These are phyloP conservation scores for Penaeus indicus DNA, from an alignment of 1,140 invertebrate genomes.

Conservation along the genomic window DNA sequence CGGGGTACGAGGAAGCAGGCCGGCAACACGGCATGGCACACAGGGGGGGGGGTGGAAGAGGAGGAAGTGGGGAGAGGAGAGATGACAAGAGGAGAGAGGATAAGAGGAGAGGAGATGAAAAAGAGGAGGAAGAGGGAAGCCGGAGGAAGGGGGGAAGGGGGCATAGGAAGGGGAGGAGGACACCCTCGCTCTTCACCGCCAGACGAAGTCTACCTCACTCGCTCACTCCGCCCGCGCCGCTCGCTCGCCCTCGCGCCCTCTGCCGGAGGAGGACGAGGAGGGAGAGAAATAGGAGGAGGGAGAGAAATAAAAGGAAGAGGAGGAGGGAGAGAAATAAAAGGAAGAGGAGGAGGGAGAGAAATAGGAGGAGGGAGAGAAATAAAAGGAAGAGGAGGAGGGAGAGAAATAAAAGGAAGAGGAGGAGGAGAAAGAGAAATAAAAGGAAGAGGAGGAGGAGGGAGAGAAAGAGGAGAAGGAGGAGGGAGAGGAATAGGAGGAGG, in stretches of 20 bases:
- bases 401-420: no score
- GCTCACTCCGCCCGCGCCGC: background rate
- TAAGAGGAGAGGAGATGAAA: background rate
- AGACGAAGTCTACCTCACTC: background rate
- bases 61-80: no score
- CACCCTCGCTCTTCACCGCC: background rate
- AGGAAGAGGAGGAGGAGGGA: background rate
- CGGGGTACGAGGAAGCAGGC: no score
- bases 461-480: no score
- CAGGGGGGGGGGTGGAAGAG: no score
- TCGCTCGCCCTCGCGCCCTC: background rate
- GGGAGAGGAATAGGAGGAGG: background rate
- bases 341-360: background rate
- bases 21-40: no score
- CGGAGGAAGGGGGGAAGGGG: background rate
- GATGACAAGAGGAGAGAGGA: background rate
- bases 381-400: background rate
- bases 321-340: background rate
- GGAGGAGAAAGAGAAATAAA: no score
- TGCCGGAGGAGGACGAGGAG: constrained; percentile 27
- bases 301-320: background rate
- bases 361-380: no score
- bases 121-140: background rate
- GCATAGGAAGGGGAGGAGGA: background rate
- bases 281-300: background rate